A percentile compares a stretch with the other conserved stretches of the same genome.
phyloP scores from a whole-genome alignment of 2,113 vertebrate species.

The Caranx ignobilis region DNA sequence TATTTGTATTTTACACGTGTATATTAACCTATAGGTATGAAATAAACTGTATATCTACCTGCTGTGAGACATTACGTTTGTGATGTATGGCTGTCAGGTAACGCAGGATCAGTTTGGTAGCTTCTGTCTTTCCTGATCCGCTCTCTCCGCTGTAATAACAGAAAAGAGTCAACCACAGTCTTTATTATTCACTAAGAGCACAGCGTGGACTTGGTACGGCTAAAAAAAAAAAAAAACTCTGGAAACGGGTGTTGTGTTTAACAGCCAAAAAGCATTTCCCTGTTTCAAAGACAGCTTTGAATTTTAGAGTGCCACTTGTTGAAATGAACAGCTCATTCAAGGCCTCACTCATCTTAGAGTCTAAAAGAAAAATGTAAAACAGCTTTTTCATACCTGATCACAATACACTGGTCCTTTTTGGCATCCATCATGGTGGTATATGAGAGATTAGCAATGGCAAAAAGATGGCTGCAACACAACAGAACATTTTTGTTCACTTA shows the following conservation, averaged over 20 bases:
- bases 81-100: slow-evolving; percentile 95
- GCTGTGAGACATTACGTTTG: slow-evolving; percentile 88
- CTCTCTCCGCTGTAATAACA: slow-evolving; percentile 91
- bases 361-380: background rate
- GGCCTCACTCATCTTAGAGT: background rate
- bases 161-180: background rate
- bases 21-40: background rate
- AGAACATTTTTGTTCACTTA: background rate
- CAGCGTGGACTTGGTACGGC: background rate
- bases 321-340: background rate
- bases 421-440: slow-evolving; percentile 97
- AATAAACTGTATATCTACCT: slow-evolving; percentile 79
- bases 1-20: background rate
- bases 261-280: background rate
- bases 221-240: background rate
- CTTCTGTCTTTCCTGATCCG: slow-evolving; percentile 96
- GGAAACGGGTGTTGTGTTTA: background rate
- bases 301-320: background rate
- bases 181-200: background rate
- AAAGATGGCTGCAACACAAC: slow-evolving; percentile 90
- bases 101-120: slow-evolving; percentile 94
- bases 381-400: slow-evolving; percentile 90
- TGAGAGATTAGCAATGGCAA: slow-evolving; percentile 93
- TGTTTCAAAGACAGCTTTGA: background rate
- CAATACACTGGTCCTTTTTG: slow-evolving; percentile 97